phyloP scores from a whole-genome alignment of 2,888 invertebrate genomes.

The Neoitamus cyanurus region DNA sequence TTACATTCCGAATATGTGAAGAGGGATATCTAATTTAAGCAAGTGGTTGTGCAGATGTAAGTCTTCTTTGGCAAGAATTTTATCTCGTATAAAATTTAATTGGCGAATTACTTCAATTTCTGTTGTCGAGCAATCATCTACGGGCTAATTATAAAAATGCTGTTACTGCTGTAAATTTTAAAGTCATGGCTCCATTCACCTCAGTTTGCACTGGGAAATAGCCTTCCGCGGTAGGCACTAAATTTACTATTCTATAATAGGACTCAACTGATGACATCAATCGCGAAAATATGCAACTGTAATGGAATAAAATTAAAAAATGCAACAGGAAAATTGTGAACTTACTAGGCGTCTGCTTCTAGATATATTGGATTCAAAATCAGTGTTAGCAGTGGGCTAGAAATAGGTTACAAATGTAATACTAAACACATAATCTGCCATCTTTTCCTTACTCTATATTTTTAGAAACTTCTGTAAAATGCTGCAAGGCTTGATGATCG shows the following conservation, averaged over 20 bases:
- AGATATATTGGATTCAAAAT: constrained; percentile 76
- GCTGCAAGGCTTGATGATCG: constrained; percentile 77
- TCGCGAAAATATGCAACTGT: constrained; percentile 72
- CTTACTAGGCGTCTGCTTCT: constrained; percentile 86
- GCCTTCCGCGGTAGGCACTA: constrained; percentile 68
- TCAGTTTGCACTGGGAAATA: constrained; percentile 64
- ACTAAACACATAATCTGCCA: constrained; percentile 1
- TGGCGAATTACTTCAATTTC: constrained; percentile 73
- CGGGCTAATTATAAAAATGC: neutral
- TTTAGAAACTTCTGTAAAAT: constrained; percentile 69
- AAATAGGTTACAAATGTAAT: neutral
- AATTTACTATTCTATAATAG: constrained; percentile 73
- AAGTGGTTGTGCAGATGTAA: constrained; percentile 74
- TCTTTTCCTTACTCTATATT: constrained; percentile 60
- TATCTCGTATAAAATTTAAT: constrained; percentile 72
- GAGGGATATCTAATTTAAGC: constrained; percentile 78
- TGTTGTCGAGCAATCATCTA: constrained; percentile 51
- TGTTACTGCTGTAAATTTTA: neutral
- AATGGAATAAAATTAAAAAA: neutral
- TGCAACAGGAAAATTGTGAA: neutral
- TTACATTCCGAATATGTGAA: constrained; percentile 88
- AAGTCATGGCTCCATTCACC: neutral
- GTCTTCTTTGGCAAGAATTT: constrained; percentile 74
- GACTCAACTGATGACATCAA: constrained; percentile 74
- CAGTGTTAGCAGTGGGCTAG: constrained; percentile 72